Conservation (phyloP, 2,888 invertebrate genomes). For the Aplocera efformata region DNA sequence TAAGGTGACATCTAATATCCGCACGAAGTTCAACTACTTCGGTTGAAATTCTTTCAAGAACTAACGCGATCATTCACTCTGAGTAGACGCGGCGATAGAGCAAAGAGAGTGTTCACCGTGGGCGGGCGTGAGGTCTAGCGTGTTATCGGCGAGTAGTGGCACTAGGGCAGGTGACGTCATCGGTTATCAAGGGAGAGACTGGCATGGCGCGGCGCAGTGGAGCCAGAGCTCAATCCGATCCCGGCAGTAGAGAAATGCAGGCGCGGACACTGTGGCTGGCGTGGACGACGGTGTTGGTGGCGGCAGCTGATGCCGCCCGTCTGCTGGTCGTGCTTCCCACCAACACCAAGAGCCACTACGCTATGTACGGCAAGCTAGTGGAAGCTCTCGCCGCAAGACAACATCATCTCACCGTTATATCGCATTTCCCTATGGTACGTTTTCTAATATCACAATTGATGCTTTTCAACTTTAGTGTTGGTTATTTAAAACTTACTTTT, state of each 20-base stretch:
- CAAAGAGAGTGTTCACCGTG: constrained; percentile 14
- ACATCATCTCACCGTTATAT: constrained; percentile 69
- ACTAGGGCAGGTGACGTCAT: constrained; percentile 37
- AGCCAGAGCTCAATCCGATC: constrained; percentile 45
- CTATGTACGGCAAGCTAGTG: constrained; percentile 73
- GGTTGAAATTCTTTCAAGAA: constrained; percentile 9
- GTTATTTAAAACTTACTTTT: too few species aligned
- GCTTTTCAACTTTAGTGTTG: too few species aligned
- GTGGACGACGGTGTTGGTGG: constrained; percentile 45
- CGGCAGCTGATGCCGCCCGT: constrained; percentile 54
- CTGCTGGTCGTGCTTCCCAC: constrained; percentile 73
- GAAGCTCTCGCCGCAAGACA: constrained; percentile 63
- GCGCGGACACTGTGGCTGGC: constrained; percentile 43
- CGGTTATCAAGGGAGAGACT: constrained; percentile 38
- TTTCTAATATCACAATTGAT: constrained; percentile 15
- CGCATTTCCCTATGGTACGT: constrained; percentile 74
- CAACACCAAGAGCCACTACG: constrained; percentile 76
- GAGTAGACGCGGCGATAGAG: constrained; percentile 8
- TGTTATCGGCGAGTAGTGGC: constrained; percentile 16
- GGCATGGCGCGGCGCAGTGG: constrained; percentile 31
- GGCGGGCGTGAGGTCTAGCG: constrained; percentile 20
- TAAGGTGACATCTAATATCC: constrained; percentile 1
- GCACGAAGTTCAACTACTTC: constrained; percentile 8
- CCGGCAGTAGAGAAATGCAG: constrained; percentile 65
- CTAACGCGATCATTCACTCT: constrained; percentile 13